Evolutionary conservation across 2,113 vertebrate genomes (phyloP).

Genomic region (Camelus dromedarius): DNA sequence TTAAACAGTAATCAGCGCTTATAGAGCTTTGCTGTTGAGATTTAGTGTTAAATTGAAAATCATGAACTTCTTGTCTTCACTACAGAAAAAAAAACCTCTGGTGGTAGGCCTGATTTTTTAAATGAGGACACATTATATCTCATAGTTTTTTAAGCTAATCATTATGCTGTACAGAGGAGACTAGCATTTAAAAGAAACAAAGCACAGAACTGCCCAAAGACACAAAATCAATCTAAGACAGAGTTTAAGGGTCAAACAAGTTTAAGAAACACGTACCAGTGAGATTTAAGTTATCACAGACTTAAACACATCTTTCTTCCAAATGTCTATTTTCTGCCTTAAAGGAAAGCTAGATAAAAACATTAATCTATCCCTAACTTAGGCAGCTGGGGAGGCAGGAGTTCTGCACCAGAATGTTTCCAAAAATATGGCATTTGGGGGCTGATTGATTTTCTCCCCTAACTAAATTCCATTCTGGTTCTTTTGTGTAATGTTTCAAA

Average conservation of each 20-base stretch:
- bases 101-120: background rate
- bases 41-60: slow-evolving; percentile 2
- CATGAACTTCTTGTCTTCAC: slow-evolving; percentile 15
- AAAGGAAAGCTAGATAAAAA: slow-evolving; percentile 72
- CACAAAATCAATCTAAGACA: slow-evolving; percentile 42
- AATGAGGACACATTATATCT: background rate
- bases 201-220: background rate
- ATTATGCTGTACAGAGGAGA: background rate
- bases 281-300: slow-evolving; percentile 38
- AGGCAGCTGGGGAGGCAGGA: slow-evolving; percentile 19
- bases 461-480: slow-evolving; percentile 38
- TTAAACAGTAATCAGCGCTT: background rate
- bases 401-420: slow-evolving; percentile 68
- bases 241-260: slow-evolving; percentile 17
- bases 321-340: slow-evolving; percentile 60
- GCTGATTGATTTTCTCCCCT: slow-evolving; percentile 68
- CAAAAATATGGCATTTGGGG: slow-evolving; percentile 71
- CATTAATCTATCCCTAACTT: slow-evolving; percentile 27
- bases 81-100: background rate
- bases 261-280: slow-evolving; percentile 20
- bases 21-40: slow-evolving; percentile 48
- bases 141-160: background rate
- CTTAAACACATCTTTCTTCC: background rate
- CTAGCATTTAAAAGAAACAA: slow-evolving; percentile 26
- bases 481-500: slow-evolving; percentile 62